Evolutionary conservation across 2,113 vertebrate genomes (phyloP).

Genomic region (Saccopteryx bilineata): DNA sequence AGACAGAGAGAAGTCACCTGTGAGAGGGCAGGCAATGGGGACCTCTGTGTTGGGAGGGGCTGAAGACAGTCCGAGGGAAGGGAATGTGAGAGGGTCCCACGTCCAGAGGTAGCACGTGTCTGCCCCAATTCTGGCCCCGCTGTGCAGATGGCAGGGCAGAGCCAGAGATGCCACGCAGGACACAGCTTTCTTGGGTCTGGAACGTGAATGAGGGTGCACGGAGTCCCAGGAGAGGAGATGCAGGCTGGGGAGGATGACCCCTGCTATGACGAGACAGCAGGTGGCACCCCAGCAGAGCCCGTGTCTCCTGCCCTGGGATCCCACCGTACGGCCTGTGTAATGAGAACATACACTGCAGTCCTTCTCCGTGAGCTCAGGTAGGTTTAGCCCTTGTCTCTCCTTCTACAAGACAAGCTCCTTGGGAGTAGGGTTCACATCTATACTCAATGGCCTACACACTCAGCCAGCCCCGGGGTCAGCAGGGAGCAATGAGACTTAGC

Average conservation of each 20-base stretch:
- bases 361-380: too few species aligned
- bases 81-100: background rate
- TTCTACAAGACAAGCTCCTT: background rate
- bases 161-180: too few species aligned
- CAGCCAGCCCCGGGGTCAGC: background rate
- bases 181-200: background rate
- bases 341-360: background rate
- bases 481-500: background rate
- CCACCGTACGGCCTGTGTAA: fast-evolving
- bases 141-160: background rate
- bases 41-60: background rate
- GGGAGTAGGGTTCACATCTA: background rate
- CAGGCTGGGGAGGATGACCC: background rate
- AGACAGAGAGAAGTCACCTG: background rate
- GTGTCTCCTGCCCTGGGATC: background rate
- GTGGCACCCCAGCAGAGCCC: background rate
- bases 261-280: fast-evolving
- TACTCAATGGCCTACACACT: background rate
- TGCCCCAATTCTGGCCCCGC: background rate
- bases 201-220: background rate
- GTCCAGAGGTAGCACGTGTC: background rate
- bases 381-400: background rate
- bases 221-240: too few species aligned
- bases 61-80: background rate
- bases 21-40: background rate